These are phyloP conservation scores for Rhodinocichla rosea DNA, from an alignment of 2,113 vertebrate species.

Conservation along the genomic window DNA sequence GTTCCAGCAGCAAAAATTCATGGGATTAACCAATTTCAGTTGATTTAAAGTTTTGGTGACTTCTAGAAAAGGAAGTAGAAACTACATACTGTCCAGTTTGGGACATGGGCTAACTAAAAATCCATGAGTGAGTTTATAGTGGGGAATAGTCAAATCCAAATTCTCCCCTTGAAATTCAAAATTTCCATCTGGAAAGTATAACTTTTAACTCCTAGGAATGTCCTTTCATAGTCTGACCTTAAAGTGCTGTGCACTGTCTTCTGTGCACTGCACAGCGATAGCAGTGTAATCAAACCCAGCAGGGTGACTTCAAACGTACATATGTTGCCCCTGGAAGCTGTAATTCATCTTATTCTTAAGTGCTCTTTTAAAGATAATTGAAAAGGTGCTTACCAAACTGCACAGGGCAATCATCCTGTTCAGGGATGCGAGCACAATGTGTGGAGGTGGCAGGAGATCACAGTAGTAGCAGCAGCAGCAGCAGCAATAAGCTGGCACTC, in stretches of 20 bases:
- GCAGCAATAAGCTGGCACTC: background rate
- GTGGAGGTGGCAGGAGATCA: background rate
- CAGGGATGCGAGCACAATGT: fast-evolving
- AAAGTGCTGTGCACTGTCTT: background rate
- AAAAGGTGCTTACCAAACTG: background rate
- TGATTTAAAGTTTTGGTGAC: background rate
- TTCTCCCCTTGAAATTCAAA: background rate
- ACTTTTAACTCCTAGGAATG: constrained; percentile 24
- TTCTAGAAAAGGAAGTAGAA: background rate
- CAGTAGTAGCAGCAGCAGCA: background rate
- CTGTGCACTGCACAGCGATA: background rate
- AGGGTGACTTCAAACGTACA: background rate
- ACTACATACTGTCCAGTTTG: background rate
- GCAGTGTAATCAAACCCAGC: background rate
- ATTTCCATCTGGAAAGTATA: constrained; percentile 24
- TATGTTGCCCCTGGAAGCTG: background rate
- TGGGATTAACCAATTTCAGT: background rate
- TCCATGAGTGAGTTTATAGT: background rate
- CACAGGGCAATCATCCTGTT: background rate
- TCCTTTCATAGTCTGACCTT: background rate
- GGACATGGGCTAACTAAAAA: background rate
- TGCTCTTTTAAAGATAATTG: background rate
- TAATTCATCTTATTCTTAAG: background rate
- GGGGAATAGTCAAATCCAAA: background rate
- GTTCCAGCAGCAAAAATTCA: background rate